Base-by-base conservation (phyloP, 2,888 invertebrate species). In the Fragum sueziense region DNA sequence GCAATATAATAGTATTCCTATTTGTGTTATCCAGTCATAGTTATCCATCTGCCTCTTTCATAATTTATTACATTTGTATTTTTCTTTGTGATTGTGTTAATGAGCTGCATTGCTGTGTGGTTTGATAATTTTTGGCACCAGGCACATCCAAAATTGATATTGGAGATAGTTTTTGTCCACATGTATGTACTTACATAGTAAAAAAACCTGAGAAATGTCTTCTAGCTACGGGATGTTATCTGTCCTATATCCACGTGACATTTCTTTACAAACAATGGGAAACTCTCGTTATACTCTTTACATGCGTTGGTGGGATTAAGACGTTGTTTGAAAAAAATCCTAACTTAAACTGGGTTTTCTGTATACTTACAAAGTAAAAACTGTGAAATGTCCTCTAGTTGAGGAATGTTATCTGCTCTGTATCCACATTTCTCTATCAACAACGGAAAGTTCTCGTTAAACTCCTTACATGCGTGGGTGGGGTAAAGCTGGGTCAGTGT, bases 141-240 rank as follows among this genome's bases (percentile, higher is more conserved):
- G n/a, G n/a, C n/a, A n/a, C n/a, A n/a, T n/a, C n/a, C n/a, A n/a
- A n/a, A n/a, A n/a, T n/a, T n/a, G n/a, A n/a, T n/a, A n/a, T n/a
- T n/a, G n/a, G n/a, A n/a, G 14, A 37, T 6, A 37, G 7, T 6
- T 37, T 37, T 37, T 37, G 6, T 6, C 37, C 37, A 37, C 6
- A 37, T 14, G 37, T 9, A 9, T 37, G 37, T 14, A 37, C n/a
- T 33, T 33, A 78, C 81, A 74, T 29, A 96, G 97, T 20, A 99
- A 94, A 93, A 99, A 99, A n/a, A n/a, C n/a, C 88, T 97, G 96
- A 0, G 99, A 99, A 11, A 99, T 96, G 91, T 99, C 99, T 92
- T 99, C 97, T 52, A 99, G 94, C 92, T 99, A 99, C 0, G 99
- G 99, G 89, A 99, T 98, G 89, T 98, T 98, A 90, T 99, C 96